A percentile compares a stretch with the other conserved stretches of the same genome.
phyloP scores from a whole-genome alignment of 2,797 vertebrate genomes.

The Microctenopoma steveboyesi region DNA sequence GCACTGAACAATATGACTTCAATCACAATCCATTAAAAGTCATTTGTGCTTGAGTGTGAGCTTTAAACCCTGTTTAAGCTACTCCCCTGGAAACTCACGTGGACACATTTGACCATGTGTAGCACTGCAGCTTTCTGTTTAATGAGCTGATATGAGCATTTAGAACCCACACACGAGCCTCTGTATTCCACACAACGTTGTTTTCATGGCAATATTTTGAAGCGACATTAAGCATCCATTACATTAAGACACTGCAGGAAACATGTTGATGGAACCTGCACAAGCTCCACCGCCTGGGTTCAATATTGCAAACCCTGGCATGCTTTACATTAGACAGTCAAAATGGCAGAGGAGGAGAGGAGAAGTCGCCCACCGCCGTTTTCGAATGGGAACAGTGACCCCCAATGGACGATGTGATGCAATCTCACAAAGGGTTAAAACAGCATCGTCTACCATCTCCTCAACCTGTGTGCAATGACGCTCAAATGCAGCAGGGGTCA shows the following conservation, averaged over 20 bases:
- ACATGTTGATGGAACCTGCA: conserved; percentile 63
- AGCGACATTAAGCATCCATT: conserved; percentile 77
- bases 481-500: conserved; percentile 80
- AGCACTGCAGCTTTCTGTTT: conserved; percentile 49
- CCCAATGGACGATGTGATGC: conserved; percentile 78
- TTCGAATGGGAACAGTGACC: conserved; percentile 85
- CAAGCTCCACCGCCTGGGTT: conserved; percentile 46
- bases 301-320: conserved; percentile 44
- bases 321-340: conserved; percentile 58
- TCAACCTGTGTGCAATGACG: conserved; percentile 46
- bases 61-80: conserved; percentile 27
- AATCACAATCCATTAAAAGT: conserved; percentile 64
- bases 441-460: conserved; percentile 12
- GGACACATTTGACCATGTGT: conserved; percentile 58
- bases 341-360: conserved; percentile 67
- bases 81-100: conserved; percentile 24
- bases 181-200: conserved; percentile 52
- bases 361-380: conserved; percentile 42
- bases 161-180: conserved; percentile 38
- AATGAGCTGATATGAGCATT: conserved; percentile 63
- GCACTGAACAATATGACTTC: conserved; percentile 58
- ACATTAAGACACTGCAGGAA: conserved; percentile 65
- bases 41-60: conserved; percentile 7
- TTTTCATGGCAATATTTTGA: conserved; percentile 71
- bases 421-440: conserved; percentile 62